A percentile compares a stretch with the other conserved stretches of the same genome.
phyloP scores from a whole-genome alignment of 2,113 vertebrate species.

The Blennius ocellaris region DNA sequence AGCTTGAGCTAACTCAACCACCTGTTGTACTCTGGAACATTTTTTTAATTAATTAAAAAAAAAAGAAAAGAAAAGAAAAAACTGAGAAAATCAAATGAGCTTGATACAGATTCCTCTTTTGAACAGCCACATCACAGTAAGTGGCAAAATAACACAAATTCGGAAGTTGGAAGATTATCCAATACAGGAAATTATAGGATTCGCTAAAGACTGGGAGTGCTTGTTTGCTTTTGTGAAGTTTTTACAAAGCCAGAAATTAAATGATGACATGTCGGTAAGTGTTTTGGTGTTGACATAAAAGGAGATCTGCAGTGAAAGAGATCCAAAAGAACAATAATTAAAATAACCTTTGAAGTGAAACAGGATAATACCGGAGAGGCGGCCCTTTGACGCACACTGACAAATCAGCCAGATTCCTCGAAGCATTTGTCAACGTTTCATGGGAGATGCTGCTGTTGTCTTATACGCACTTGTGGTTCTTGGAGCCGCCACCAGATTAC shows the following conservation, averaged over 20 bases:
- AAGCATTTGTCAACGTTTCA: slow-evolving; percentile 48
- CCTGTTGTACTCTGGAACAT: not conserved
- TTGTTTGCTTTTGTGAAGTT: not conserved
- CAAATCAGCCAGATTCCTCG: slow-evolving; percentile 52
- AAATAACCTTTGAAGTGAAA: not conserved
- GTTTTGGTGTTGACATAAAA: not conserved
- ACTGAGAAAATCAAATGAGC: not conserved
- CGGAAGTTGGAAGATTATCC: not conserved
- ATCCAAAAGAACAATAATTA: not conserved
- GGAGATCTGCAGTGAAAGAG: not conserved
- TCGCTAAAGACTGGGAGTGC: not conserved
- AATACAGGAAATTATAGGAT: slow-evolving; percentile 22
- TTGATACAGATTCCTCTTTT: not conserved
- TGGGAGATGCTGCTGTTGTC: slow-evolving; percentile 30
- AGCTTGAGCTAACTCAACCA: slow-evolving; percentile 28
- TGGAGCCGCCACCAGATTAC: slow-evolving; percentile 35
- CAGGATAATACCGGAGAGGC: not conserved
- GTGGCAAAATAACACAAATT: slow-evolving; percentile 11
- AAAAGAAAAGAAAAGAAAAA: not conserved
- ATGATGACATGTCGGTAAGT: not conserved
- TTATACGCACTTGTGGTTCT: slow-evolving; percentile 40
- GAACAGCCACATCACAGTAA: not conserved
- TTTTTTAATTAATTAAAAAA: not conserved
- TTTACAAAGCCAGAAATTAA: slow-evolving; percentile 3
- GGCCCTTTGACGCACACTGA: not conserved